phyloP scores from a whole-genome alignment of 2,797 vertebrate genomes.

The Gymnocypris eckloni region DNA sequence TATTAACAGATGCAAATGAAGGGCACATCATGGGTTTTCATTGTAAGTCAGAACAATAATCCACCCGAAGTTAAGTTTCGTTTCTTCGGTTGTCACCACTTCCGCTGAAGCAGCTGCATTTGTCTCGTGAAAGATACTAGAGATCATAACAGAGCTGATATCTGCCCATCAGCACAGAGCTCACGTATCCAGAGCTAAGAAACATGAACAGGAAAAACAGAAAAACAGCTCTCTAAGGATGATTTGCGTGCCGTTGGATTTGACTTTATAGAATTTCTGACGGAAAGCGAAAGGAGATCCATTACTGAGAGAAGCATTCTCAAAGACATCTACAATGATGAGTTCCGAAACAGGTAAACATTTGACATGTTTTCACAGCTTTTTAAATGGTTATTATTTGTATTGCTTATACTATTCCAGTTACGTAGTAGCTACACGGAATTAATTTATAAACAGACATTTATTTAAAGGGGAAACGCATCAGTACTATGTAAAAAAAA shows the following conservation, averaged over 20 bases:
- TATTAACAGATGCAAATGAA: not conserved
- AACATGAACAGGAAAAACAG: constrained; percentile 12
- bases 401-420: not conserved
- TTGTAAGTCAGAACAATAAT: not conserved
- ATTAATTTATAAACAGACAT: not conserved
- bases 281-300: constrained; percentile 65
- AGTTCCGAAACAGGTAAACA: constrained; percentile 84
- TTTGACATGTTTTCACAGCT: not conserved
- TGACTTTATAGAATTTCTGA: constrained; percentile 82
- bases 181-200: not conserved
- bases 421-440: not conserved
- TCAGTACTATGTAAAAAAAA: not conserved
- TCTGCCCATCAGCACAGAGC: not conserved
- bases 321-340: constrained; percentile 79
- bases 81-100: not conserved
- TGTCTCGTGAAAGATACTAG: not conserved
- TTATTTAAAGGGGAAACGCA: not conserved
- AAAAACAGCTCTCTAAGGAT: not conserved
- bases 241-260: constrained; percentile 69
- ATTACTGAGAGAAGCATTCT: constrained; percentile 69
- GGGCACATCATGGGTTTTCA: not conserved
- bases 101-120: not conserved
- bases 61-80: not conserved
- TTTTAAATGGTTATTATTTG: not conserved
- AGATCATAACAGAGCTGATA: not conserved